Evolutionary conservation across 2,797 vertebrate species (phyloP).

Genomic region (Vespertilio murinus): DNA sequence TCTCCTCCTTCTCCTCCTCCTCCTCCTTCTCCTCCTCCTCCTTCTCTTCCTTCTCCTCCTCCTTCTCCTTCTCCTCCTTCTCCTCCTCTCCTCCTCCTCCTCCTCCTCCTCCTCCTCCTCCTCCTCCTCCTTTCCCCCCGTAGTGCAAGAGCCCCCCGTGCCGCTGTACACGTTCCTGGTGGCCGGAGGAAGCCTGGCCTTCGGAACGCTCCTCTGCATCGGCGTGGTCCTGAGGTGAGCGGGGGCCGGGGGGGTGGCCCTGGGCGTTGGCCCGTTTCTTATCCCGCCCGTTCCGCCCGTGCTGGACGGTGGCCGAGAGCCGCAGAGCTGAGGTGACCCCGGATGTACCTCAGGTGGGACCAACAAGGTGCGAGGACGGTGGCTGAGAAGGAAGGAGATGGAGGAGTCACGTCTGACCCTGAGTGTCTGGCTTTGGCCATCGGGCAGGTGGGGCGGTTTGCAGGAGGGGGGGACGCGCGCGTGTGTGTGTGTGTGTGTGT

Average conservation of each 20-base stretch:
- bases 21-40: too few species aligned
- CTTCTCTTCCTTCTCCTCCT: not conserved
- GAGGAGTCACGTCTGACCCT: not conserved
- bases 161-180: conserved; percentile 71
- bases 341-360: not conserved
- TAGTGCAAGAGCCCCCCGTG: not conserved
- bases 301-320: not conserved
- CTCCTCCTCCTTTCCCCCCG: too few species aligned
- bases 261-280: not conserved
- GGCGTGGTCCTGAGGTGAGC: conserved; percentile 81
- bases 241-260: not conserved
- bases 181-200: conserved; percentile 72
- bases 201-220: conserved; percentile 66
- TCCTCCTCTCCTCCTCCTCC: not conserved
- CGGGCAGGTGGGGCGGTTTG: not conserved
- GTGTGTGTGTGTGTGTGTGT: too few species aligned
- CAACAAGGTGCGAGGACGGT: not conserved
- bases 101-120: not conserved
- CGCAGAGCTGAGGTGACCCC: not conserved
- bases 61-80: not conserved
- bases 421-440: not conserved
- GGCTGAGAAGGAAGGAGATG: not conserved
- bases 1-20: not conserved
- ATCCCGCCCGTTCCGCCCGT: too few species aligned
- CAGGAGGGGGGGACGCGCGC: too few species aligned